Evolutionary conservation across 2,113 vertebrate species (phyloP), one percentile per base, ranked within the genome.

Genomic region (Helogale parvula): DNA sequence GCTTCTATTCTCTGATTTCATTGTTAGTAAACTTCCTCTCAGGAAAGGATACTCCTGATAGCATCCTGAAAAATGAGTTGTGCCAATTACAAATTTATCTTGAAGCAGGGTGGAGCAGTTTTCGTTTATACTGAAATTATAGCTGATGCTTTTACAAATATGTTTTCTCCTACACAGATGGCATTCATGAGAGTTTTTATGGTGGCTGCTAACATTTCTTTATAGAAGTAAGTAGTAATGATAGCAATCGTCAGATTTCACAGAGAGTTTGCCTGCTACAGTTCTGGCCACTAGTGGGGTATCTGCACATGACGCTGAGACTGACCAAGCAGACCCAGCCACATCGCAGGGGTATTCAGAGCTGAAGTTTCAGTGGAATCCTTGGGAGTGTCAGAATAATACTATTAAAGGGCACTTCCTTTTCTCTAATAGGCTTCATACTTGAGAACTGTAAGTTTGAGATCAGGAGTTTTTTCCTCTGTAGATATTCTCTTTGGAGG

Each of bases 151-250:
- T 97, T 96, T 86, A 71, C 77, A 74, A 77, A 60, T 87, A 69
- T 25, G 27, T 69, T 85, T 92, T 86, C 52, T 89, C 35, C 68
- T 68, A 90, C 57, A 89, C 29, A 76, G 66, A 54, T 76, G 16
- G 50, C 80, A 84, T 92, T 76, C 33, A 21, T 27, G 11, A 85
- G 71, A 76, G 38, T 66, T 72, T 41, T 47, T 47, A 38, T 80
- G 50, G 65, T 76, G 12, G 60, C 77, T 87, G 52, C 54, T 88
- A 68, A 68, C 23, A 41, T 97, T 86, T 96, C 52, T 69, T 97
- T 81, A 92, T 68, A 88, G 90, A 92, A 90, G n/a, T 79, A 69
- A 86, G 71, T 80, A 72, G 27, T 27, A 83, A n/a, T 80, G 47
- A 80, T 79, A 84, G 47, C 57, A 60, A 60, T 23, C 8, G 0